Evolutionary conservation across 2,113 vertebrate genomes (phyloP).

Genomic region (Cinclus cinclus): DNA sequence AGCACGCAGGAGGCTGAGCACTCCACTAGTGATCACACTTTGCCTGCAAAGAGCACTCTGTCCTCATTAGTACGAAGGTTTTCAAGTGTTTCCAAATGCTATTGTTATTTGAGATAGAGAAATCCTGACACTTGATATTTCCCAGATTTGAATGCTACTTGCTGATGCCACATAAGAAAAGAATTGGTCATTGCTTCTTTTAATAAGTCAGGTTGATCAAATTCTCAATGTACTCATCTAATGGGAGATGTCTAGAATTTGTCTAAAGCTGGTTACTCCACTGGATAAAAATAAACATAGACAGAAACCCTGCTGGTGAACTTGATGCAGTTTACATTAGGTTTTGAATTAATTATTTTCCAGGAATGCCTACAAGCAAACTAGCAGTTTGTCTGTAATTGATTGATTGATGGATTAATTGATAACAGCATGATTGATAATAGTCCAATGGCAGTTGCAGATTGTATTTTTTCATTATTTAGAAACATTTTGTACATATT

Average conservation of each 20-base stretch:
- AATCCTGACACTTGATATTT: background rate
- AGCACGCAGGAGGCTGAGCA: background rate
- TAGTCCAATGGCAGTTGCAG: background rate
- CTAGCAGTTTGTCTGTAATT: background rate
- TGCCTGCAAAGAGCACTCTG: background rate
- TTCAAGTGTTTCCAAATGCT: background rate
- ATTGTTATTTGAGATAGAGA: background rate
- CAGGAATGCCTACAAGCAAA: background rate
- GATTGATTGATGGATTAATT: background rate
- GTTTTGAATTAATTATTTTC: background rate
- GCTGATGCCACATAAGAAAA: background rate
- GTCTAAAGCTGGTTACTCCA: background rate
- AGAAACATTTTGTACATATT: background rate
- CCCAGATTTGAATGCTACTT: background rate
- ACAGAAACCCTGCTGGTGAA: background rate
- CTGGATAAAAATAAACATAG: background rate
- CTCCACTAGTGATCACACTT: fast-evolving
- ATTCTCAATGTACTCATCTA: background rate
- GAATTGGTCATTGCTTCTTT: background rate
- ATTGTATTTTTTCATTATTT: background rate
- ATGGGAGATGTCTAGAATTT: background rate
- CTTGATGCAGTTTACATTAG: background rate
- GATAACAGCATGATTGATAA: background rate
- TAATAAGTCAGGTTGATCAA: background rate
- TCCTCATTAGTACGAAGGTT: background rate